These are phyloP conservation scores for Pentalonia nigronervosa DNA, from an alignment of 1,140 invertebrate genomes.

Conservation along the genomic window DNA sequence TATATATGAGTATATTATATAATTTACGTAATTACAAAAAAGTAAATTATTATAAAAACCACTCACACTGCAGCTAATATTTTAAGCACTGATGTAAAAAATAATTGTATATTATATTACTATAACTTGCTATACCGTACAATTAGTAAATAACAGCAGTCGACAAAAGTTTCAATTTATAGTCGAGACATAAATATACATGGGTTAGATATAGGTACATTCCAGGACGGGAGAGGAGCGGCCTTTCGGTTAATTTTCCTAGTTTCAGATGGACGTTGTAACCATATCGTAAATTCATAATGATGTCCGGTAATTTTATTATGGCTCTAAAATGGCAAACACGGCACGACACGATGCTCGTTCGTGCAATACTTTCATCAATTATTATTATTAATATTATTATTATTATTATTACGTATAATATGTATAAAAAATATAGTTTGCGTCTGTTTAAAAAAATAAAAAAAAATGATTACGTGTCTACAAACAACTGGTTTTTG, in stretches of 20 bases:
- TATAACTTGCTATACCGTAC: not conserved
- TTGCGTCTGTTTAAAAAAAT: not conserved
- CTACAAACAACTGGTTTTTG: not conserved
- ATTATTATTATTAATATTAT: not conserved
- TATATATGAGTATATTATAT: not conserved
- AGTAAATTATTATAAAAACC: not conserved
- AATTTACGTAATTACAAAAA: not conserved
- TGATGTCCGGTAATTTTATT: not conserved
- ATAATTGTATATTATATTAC: not conserved
- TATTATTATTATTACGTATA: not conserved
- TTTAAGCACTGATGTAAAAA: not conserved
- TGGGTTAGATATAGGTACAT: not conserved
- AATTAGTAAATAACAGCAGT: not conserved
- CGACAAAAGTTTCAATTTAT: not conserved
- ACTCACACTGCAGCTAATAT: not conserved
- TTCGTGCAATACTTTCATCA: not conserved
- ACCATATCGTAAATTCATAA: not conserved
- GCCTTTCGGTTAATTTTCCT: not conserved
- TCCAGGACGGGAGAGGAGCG: not conserved
- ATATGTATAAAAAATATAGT: not conserved
- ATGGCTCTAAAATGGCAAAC: not conserved
- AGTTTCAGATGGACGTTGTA: not conserved
- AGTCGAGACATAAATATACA: not conserved
- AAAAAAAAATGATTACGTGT: not conserved
- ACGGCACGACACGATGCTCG: not conserved